Percentiles rank a stretch among this genome's conserved stretches.
These are phyloP conservation scores for Charadrius vociferus DNA, from an alignment of 2,113 vertebrate genomes.

Conservation along the genomic window DNA sequence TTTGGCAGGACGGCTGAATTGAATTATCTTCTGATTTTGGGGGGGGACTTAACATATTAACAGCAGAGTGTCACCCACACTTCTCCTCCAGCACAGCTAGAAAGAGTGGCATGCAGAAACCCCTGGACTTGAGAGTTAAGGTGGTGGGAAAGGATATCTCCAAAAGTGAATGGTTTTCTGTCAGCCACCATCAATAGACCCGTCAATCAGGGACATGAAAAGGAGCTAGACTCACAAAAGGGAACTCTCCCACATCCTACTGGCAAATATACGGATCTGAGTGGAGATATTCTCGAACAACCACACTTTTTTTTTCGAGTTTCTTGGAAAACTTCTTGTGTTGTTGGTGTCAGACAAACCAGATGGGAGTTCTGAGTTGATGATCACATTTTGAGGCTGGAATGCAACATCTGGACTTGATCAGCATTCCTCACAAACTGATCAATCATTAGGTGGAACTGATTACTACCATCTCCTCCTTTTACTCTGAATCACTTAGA, in stretches of 20 bases:
- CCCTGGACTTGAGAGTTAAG: neutral
- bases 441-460: conserved; percentile 68
- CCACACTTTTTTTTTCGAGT: neutral
- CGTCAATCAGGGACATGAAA: neutral
- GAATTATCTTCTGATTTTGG: conserved; percentile 19
- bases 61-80: neutral
- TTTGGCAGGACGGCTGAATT: neutral
- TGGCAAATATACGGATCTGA: neutral
- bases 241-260: conserved; percentile 7
- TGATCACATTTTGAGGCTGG: conserved; percentile 46
- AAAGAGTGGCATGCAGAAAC: neutral
- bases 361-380: conserved; percentile 50
- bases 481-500: conserved; percentile 70
- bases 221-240: neutral
- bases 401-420: conserved; percentile 61
- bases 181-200: neutral
- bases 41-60: neutral
- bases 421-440: conserved; percentile 65
- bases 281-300: neutral
- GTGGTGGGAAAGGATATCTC: neutral
- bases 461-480: conserved; percentile 65
- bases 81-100: neutral
- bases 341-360: conserved; percentile 12
- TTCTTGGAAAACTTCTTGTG: conserved; percentile 15
- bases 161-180: neutral